phyloP scores from a whole-genome alignment of 92 coral and sea anemone genomes.

The Porites evermanni region DNA sequence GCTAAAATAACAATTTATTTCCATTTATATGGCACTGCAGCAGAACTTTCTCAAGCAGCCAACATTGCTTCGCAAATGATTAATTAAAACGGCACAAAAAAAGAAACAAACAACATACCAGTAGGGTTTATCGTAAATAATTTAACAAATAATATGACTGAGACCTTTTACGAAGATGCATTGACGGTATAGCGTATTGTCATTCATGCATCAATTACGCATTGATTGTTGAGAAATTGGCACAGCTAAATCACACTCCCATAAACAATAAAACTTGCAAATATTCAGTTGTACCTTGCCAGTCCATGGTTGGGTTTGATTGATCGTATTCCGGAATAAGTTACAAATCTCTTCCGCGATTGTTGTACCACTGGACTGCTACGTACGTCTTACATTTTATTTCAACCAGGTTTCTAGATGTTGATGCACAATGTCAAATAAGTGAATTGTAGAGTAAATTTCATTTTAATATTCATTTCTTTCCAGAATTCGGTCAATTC shows the following conservation, averaged over 20 bases:
- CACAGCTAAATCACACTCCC: background rate
- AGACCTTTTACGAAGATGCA: background rate
- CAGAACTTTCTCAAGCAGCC: background rate
- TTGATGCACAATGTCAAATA: too few species aligned
- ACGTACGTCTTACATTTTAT: too few species aligned
- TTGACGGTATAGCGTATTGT: background rate
- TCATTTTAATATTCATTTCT: too few species aligned
- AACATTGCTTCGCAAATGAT: background rate
- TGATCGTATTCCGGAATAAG: too few species aligned
- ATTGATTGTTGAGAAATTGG: background rate
- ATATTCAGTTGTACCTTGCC: background rate
- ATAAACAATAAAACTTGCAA: background rate
- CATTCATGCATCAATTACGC: background rate
- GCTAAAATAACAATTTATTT: background rate
- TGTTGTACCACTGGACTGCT: background rate
- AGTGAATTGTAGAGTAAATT: too few species aligned
- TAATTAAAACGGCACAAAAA: background rate
- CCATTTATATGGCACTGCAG: background rate
- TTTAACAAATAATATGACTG: slow-evolving; percentile 10
- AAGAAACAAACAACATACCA: background rate
- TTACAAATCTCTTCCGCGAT: background rate
- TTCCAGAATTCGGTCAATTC: too few species aligned
- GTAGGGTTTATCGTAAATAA: slow-evolving; percentile 14
- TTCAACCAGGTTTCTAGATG: too few species aligned
- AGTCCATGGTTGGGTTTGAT: too few species aligned